Base-by-base conservation (phyloP, 2,888 invertebrate species). In the Deroplatys truncata region DNA sequence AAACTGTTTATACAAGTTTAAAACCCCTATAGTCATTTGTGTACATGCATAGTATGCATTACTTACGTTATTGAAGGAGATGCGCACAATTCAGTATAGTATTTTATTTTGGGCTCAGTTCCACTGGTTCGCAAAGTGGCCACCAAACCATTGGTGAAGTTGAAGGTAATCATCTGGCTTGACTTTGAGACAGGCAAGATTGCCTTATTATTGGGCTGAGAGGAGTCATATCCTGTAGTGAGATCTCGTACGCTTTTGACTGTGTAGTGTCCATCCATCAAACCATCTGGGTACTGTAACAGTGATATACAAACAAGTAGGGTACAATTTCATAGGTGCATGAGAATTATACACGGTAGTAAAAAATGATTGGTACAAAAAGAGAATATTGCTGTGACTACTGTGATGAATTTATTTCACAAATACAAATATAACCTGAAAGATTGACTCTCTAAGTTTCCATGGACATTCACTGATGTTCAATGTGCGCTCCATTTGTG, bases 81-180 rank as follows among this genome's bases (percentile, higher is more conserved):
- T 90, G 97, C 96, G 91, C 97, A 96, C 89, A 98, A 94, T 93
- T 99, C 99, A 0, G 98, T 97, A 94, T 99, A 99, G 94, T 99
- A 99, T 94, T 99, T 99, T 92, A 99, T 96, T 94, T 99, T 99
- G 84, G 99, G 99, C 93, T 99, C 99, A 0, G 99, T 99, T 85
- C 99, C 99, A 93, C 99, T 99, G 1, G 99, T 98, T 91, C 99
- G 95, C 72, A 99, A 94, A 0, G 98, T 99, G 2, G 97, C 96
- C 15, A 97, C 96, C 91, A 98, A 95, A 0, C 98, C 98, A 93
- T 97, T 98, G 88, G 95, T 94, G 93, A 99, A 98, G 15, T 96
- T 96, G 93, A 99, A 98, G 16, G 98, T 98, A 88, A 99, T 96
- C 99, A 99, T 99, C 94, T 99, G 97, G 91, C 94, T 95, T 91